Evolutionary conservation across 2,113 vertebrate species (phyloP), one percentile per base, ranked within the genome.

Genomic region (Hippocampus comes): DNA sequence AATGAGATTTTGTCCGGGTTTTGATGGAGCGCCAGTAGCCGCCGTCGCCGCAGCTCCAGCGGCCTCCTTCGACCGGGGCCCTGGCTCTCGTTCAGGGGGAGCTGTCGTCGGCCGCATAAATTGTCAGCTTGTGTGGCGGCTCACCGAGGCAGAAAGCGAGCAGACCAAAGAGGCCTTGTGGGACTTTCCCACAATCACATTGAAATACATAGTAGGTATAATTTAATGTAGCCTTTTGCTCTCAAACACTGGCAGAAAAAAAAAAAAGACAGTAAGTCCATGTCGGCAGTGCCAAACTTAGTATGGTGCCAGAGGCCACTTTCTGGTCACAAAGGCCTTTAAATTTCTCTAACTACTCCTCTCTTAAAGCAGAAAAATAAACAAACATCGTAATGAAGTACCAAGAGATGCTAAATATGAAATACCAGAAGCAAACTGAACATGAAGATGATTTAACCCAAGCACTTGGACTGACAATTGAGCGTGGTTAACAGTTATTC

Each of bases 21-120:
- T 94, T 95, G 94, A 95, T 92, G 86, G 67, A 53, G 79, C 78
- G 92, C 94, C 94, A 94, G 91, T 83, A 81, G 85, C 79, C 64
- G 12, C 63, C 63, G 86, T 90, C 90, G 90, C 84, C 89, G 86
- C 91, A 89, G 89, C 92, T 93, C 91, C 77, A 87, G 90, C 82
- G 89, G 91, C 91, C 85, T 80, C 80, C 78, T 89, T 90, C 91
- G 91, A 90, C 21, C 92, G 86, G 91, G 89, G 84, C 80, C 75
- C 84, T 96, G 95, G 95, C 95, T 73, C 63, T 46, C 76, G 93
- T 94, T 97, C 93, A 95, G 84, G 94, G 91, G 88, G 89, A 93
- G 88, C 94, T 94, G 93, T 95, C 91, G 59, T 89, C 84, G 82
- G 92, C 87, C 86, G 89, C 90, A 91, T 89, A 94, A 94, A 94